These are phyloP conservation scores for Lasioglossum pauxillum DNA, from an alignment of 2,888 invertebrate species.

Conservation along the genomic window DNA sequence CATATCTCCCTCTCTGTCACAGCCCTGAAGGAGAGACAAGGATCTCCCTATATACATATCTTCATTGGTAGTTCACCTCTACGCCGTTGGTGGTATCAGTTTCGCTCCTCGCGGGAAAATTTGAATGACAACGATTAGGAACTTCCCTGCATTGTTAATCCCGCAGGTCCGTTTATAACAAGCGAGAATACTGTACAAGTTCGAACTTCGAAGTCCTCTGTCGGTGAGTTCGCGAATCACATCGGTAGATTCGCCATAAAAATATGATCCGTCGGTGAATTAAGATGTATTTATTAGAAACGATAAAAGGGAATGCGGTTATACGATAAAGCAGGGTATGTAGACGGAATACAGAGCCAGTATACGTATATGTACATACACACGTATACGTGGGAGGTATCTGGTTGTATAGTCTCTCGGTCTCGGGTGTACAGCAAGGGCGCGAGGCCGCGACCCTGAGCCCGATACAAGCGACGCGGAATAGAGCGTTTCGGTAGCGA, in stretches of 20 bases:
- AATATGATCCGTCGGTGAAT: conserved; percentile 31
- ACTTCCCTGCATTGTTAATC: background rate
- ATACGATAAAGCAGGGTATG: conserved; percentile 37
- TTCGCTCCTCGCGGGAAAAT: background rate
- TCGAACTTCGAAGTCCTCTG: background rate
- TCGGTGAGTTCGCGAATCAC: background rate
- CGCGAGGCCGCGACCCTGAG: conserved; percentile 76
- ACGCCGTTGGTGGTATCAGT: too few relatives aligned
- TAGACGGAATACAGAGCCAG: background rate
- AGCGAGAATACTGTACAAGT: conserved; percentile 3
- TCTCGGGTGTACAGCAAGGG: conserved; percentile 58
- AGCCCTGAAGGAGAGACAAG: too few relatives aligned
- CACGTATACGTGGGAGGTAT: conserved; percentile 25
- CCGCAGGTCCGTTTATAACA: background rate
- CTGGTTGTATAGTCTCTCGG: conserved; percentile 14
- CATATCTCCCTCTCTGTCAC: too few relatives aligned
- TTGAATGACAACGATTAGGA: background rate
- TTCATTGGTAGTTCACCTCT: too few relatives aligned
- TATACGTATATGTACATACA: background rate
- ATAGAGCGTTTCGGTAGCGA: conserved; percentile 58
- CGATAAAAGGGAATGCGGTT: conserved; percentile 20
- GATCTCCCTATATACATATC: too few relatives aligned
- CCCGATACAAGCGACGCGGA: conserved; percentile 63
- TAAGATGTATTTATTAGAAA: conserved; percentile 27
- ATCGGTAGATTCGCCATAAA: background rate